Base-by-base conservation (phyloP, 2,113 vertebrate genomes). In the Pungitius pungitius region DNA sequence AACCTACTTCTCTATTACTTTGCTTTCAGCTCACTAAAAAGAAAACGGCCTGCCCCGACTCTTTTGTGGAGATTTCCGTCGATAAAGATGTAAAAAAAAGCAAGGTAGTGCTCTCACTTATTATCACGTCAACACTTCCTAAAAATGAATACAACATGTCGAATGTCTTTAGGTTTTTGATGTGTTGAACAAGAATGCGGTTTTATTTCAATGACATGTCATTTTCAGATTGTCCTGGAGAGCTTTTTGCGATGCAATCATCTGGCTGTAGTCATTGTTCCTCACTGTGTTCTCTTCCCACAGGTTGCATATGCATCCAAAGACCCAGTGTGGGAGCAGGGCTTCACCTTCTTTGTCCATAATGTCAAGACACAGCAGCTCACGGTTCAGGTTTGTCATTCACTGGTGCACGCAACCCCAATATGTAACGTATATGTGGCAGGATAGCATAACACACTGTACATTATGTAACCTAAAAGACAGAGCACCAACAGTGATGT, bases 271-370 rank as follows among this genome's bases (percentile, higher is more conserved):
- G 4, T 62, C 43, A 13, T 22, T 24, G 33, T n/a, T 18, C n/a
- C 18, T 45, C 4, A 13, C 3, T 52, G 12, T 63, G 1, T 45
- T 62, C 2, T 45, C 1, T 40, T 37, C 69, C 81, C 18, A 33
- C 90, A 99, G 98, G 94, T 95, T 17, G 95, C 88, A 40, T 95
- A 86, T 75, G 89, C 91, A 62, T 94, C 90, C 69, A 97, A 94
- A 91, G 95, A 99, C 92, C 98, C 98, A 0, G 92, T 85, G 0
- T 99, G 95, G 95, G 95, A 95, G 86, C 93, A 99, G 75, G 95
- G 92, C 40, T 99, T 99, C 89, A 95, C 95, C 39, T 99, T 99
- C 92, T 98, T 99, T 54, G 95, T 99, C 27, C 91, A 92, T 52
- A 91, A 66, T 13, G 81, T 96, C 71, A 86, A 92, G 43, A 91